Base-by-base conservation (phyloP, 2,797 vertebrate genomes). In the Steatocranus sp. region DNA sequence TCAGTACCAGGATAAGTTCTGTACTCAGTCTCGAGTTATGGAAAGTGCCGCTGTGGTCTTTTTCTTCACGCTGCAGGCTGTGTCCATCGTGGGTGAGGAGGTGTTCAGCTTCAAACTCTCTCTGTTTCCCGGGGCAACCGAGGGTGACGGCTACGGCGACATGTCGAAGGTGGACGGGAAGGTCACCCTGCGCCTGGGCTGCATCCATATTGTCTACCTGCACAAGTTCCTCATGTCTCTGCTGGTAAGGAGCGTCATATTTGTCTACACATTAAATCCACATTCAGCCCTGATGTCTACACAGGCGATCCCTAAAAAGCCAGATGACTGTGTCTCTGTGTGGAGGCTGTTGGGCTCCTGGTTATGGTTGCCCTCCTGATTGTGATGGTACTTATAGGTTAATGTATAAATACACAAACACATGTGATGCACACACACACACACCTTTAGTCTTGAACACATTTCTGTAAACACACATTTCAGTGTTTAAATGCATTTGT, bases 1-100 rank as follows among this genome's bases (percentile, higher is more conserved):
- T 41, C 38, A 66, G 27, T 12, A 3, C 20, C 15, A 49, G 56
- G 7, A 58, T 46, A 18, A n/a, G 23, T 34, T 4, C n/a, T 17
- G 38, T 9, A 38, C 5, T 27, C 23, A 7, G 14, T 68, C 2
- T 68, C 1, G 6, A 68, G 38, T n/a, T 0, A 43, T 25, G 14
- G 12, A 25, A 68, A 10, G 63, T 43, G 63, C 36, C 2, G 2
- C 38, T 43, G 63, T 68, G 36, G 36, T 17, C 38, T 41, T 36
- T 7, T 23, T 36, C 2, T 20, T 4, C 30, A 11, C 17, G 6
- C n/a, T 17, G 5, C 83, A 99, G 98, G 98, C 96, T 0, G 97
- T 99, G 79, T 99, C 98, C 66, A 99, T 99, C 84, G 87, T 98
- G 90, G 98, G 97, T 30, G 97, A 98, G 89, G 98, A 99, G 94